phyloP scores from a whole-genome alignment of 2,797 vertebrate species.

The Tiaroga cobitis region DNA sequence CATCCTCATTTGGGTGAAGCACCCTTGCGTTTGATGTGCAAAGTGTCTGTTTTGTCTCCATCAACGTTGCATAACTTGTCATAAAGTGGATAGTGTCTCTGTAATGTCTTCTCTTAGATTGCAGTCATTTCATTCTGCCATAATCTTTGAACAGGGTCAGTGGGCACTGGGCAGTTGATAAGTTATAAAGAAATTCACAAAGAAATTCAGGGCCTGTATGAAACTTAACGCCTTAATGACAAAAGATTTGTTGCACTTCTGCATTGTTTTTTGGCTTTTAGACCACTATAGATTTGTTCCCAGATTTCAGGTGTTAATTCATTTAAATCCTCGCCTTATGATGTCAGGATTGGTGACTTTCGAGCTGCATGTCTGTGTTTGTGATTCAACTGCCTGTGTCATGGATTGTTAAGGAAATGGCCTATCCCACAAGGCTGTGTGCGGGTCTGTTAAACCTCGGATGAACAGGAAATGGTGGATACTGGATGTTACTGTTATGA shows the following conservation, averaged over 20 bases:
- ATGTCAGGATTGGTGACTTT: constrained; percentile 20
- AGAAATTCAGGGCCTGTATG: neutral
- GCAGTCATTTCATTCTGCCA: neutral
- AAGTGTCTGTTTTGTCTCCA: neutral
- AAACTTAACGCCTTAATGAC: neutral
- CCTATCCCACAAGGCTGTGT: constrained; percentile 53
- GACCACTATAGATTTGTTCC: neutral
- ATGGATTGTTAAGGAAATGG: constrained; percentile 56
- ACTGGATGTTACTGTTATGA: constrained; percentile 59
- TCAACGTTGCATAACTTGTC: constrained; percentile 4
- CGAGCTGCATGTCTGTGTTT: constrained; percentile 24
- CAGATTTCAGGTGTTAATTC: neutral
- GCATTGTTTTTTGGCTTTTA: neutral
- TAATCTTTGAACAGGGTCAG: constrained; percentile 36
- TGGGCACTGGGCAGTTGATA: constrained; percentile 17
- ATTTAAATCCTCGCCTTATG: neutral
- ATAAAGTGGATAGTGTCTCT: constrained; percentile 28
- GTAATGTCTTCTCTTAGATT: constrained; percentile 22
- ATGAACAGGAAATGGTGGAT: constrained; percentile 59
- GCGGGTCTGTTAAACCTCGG: constrained; percentile 46
- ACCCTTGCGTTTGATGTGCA: neutral
- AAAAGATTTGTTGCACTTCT: neutral
- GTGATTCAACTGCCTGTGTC: constrained; percentile 40
- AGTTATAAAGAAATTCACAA: neutral
- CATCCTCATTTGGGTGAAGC: neutral